Conservation (phyloP, 1,140 invertebrate species). For the Lysiphlebus fabarum region DNA sequence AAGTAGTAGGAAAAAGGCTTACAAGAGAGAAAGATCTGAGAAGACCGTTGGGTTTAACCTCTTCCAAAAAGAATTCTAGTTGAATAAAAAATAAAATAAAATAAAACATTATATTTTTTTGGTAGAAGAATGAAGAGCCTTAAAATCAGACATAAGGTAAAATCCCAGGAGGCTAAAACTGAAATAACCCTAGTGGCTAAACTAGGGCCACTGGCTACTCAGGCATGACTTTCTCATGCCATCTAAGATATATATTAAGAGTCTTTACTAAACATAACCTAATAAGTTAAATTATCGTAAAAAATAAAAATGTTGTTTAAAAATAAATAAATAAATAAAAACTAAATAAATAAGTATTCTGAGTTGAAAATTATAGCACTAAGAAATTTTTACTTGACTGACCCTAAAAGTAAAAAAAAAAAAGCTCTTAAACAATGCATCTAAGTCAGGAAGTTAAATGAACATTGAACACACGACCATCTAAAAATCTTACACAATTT, state of each 20-base stretch:
- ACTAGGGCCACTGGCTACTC: not conserved
- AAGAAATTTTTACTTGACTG: no score
- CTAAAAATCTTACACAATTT: not conserved
- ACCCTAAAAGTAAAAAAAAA: no score
- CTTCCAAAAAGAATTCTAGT: not conserved
- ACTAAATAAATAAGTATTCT: no score
- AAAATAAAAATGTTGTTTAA: no score
- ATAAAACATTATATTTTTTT: constrained; percentile 9
- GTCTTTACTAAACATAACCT: no score
- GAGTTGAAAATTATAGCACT: no score
- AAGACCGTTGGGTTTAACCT: not conserved
- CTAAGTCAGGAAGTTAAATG: no score
- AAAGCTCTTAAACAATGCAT: no score
- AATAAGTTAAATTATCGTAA: no score
- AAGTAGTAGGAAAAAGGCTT: constrained; percentile 35
- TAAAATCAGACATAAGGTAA: constrained; percentile 46
- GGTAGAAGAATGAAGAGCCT: constrained; percentile 30
- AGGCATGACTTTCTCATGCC: constrained; percentile 1
- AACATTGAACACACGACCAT: not conserved
- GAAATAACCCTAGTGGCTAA: constrained; percentile 28
- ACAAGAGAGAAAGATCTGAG: constrained; percentile 8
- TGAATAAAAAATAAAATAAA: not conserved
- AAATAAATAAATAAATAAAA: no score
- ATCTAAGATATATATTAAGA: no score
- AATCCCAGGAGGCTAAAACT: constrained; percentile 39